phyloP scores from a whole-genome alignment of 2,888 invertebrate genomes.

The Caenorhabditis sp. region DNA sequence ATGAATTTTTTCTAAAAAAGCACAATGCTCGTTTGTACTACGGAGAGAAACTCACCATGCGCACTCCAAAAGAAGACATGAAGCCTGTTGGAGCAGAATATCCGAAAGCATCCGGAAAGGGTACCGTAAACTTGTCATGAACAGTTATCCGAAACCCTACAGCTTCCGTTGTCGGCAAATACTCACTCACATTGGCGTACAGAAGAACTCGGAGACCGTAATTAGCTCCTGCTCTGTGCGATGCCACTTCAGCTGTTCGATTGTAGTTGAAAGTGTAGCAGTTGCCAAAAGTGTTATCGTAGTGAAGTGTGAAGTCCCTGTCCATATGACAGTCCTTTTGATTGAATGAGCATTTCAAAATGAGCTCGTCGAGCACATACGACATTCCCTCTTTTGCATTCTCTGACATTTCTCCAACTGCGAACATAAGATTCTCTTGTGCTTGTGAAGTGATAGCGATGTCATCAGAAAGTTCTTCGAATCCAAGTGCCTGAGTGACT shows the following conservation, averaged over 20 bases:
- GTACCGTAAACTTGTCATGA: conserved; percentile 78
- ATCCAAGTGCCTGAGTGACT: conserved; percentile 73
- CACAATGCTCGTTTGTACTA: neutral
- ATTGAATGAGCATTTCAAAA: conserved; percentile 79
- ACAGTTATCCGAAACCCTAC: conserved; percentile 78
- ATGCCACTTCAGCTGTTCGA: conserved; percentile 71
- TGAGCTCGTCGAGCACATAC: conserved; percentile 75
- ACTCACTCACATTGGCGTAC: conserved; percentile 77
- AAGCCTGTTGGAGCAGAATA: conserved; percentile 79
- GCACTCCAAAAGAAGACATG: conserved; percentile 77
- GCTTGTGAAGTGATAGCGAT: conserved; percentile 77
- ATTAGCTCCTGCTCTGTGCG: conserved; percentile 78
- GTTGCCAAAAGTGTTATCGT: conserved; percentile 78
- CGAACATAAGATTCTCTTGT: conserved; percentile 78
- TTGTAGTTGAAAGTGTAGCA: conserved; percentile 78
- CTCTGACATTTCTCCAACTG: conserved; percentile 75
- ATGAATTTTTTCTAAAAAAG: conserved; percentile 74
- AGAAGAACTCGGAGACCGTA: conserved; percentile 78
- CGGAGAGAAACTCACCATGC: conserved; percentile 68
- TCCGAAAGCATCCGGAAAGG: conserved; percentile 79
- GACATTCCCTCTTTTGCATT: conserved; percentile 71
- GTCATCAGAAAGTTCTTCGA: conserved; percentile 78
- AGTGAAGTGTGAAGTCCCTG: conserved; percentile 76
- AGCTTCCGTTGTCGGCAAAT: conserved; percentile 77
- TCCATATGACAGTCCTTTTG: conserved; percentile 78